Evolutionary conservation across 2,113 vertebrate species (phyloP), one percentile per base, ranked within the genome.

Genomic region (Stegastes partitus): DNA sequence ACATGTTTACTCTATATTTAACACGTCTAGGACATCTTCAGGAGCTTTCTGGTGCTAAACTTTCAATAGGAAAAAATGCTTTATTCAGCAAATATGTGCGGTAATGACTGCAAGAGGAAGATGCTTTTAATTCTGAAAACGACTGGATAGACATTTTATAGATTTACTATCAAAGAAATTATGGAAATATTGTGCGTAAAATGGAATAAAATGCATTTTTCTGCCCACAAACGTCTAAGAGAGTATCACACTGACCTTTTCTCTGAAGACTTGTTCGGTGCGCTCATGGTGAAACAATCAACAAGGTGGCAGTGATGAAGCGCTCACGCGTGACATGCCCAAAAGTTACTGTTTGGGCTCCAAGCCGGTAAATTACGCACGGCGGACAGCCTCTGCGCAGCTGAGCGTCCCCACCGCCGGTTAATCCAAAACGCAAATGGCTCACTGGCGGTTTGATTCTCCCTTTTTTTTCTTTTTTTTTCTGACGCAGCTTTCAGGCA

Each of bases 231-330:
- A 50, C 19, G 8, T 23, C 0, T 1, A 54, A 16, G 9, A 42
- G 11, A 55, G 16, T 9, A 6, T 2, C 1, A 8, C 53, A 87
- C 91, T 64, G 9, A 91, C 92, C 91, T 91, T 83, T 79, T 92
- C 22, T 90, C 88, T 44, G 75, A 71, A 0, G 81, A 28, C 56
- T 73, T 91, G 64, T 22, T 72, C 9, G 67, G 74, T 12, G 58
- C 70, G 74, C 74, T 93, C 92, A 91, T 92, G 84, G 55, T 91
- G 78, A 72, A 37, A 67, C 4, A 50, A 70, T 79, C 57, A 86
- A 61, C 75, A 68, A 6, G 50, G 64, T 69, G 71, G 15, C 28
- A 21, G 55, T 54, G 67, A 64, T 72, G 80, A 61, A 49, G 73
- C 62, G 47, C 18, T 47, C 45, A 68, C 1, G 62, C 11, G 34